phyloP scores from a whole-genome alignment of 23 tunicate species.

The Clavelina lepadiformis region DNA sequence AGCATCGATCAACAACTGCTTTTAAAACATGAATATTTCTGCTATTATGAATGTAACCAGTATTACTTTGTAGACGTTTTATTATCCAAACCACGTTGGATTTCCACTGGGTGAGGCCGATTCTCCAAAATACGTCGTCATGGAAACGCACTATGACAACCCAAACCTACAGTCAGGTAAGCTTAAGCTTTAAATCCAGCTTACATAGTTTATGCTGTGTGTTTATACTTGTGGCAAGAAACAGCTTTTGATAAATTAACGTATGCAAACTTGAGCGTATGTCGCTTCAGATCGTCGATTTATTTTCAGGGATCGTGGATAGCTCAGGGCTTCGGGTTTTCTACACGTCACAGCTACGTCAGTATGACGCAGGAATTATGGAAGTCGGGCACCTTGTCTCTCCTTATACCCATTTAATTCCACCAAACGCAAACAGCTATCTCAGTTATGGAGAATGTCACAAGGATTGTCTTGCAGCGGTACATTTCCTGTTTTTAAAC shows the following conservation, averaged over 20 bases:
- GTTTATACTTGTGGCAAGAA: no score
- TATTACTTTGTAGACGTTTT: no score
- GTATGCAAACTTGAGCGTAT: no score
- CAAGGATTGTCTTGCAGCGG: constrained; percentile 16
- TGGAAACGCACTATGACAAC: constrained; percentile 23
- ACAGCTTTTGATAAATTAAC: no score
- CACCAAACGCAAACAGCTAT: constrained; percentile 45
- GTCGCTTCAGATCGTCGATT: no score
- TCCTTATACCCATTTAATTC: constrained; percentile 23
- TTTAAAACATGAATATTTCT: no score
- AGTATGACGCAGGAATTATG: constrained; percentile 42
- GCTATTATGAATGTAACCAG: no score
- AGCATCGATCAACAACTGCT: no score
- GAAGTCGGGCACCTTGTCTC: constrained; percentile 21
- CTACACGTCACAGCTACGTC: constrained; percentile 36
- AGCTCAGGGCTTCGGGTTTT: constrained; percentile 45
- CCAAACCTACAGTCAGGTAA: constrained; percentile 7
- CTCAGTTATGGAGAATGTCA: constrained; percentile 29
- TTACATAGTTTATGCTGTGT: no score
- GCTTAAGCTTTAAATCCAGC: no score
- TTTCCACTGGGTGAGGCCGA: constrained; percentile 11
- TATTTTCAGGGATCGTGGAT: constrained; percentile 33
- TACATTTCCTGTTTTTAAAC: not conserved
- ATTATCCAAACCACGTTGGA: constrained; percentile 15
- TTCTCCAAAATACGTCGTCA: constrained; percentile 11